Percentiles rank a stretch among this genome's conserved stretches.
phyloP scores from a whole-genome alignment of 2,888 invertebrate genomes.

The Pelosia muscerda region DNA sequence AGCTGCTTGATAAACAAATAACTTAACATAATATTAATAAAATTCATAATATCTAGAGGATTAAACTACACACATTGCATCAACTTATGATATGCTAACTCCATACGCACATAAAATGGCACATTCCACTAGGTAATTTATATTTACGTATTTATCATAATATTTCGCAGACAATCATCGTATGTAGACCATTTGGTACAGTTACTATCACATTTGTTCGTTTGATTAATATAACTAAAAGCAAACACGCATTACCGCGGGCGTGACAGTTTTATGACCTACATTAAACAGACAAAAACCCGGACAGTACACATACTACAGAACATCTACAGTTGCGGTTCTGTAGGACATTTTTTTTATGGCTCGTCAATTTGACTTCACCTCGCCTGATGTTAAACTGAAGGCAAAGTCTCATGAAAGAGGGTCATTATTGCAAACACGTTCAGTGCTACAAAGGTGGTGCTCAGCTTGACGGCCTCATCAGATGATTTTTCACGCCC shows the following conservation, averaged over 20 bases:
- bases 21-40: too few species aligned
- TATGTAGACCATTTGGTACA: not conserved
- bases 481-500: too few species aligned
- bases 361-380: too few species aligned
- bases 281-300: not conserved
- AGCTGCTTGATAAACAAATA: too few species aligned
- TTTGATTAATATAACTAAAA: not conserved
- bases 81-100: not conserved
- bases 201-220: not conserved
- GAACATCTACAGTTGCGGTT: too few species aligned
- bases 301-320: too few species aligned
- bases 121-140: not conserved
- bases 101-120: not conserved
- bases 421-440: too few species aligned
- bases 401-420: not conserved
- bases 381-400: not conserved
- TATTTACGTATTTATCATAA: not conserved
- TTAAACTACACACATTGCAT: too few species aligned
- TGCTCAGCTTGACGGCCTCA: too few species aligned
- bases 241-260: conserved; percentile 1
- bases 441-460: too few species aligned
- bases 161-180: not conserved
- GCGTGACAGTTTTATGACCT: not conserved
- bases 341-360: too few species aligned
- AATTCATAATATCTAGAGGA: too few species aligned